phyloP scores from a whole-genome alignment of 2,797 vertebrate genomes.

The Rousettus madagascariensis region DNA sequence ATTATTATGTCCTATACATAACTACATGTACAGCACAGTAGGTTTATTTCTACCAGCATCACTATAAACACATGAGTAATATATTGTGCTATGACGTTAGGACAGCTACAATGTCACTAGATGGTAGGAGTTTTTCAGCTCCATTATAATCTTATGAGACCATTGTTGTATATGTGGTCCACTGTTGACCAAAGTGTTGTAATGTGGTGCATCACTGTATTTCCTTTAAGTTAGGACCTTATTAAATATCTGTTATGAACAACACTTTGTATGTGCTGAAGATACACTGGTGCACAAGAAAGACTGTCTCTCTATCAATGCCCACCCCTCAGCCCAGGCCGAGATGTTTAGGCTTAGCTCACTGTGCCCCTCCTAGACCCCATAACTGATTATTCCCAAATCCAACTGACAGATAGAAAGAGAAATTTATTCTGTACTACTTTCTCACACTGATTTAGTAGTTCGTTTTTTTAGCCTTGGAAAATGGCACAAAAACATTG shows the following conservation, averaged over 20 bases:
- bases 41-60: background rate
- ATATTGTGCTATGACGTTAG: background rate
- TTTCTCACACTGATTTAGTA: background rate
- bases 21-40: background rate
- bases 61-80: background rate
- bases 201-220: background rate
- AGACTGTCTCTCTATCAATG: background rate
- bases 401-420: background rate
- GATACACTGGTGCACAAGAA: background rate
- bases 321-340: accelerated
- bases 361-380: no score
- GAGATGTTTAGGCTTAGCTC: background rate
- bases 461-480: background rate
- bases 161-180: background rate
- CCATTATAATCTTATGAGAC: background rate
- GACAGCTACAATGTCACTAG: background rate
- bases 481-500: background rate
- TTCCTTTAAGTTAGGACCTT: background rate
- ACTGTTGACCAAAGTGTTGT: background rate
- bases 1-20: background rate
- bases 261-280: background rate
- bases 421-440: background rate
- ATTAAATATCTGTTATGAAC: background rate
- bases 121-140: background rate
- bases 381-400: background rate